Base-by-base conservation (phyloP, 1,140 invertebrate genomes). In the Drosophila sulfurigaster region DNA sequence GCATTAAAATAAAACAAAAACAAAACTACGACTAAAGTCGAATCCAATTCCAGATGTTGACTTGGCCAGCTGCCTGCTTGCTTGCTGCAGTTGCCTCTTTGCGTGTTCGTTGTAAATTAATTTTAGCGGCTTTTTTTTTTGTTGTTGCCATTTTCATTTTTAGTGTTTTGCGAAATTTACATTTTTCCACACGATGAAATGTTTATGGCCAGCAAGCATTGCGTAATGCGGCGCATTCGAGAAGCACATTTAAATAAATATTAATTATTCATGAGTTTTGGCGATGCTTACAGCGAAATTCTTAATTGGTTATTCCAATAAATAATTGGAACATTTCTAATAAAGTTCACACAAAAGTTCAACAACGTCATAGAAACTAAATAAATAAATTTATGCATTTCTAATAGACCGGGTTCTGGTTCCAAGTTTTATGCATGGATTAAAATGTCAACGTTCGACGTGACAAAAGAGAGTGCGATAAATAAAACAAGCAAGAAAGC, bases 161-260 rank as follows among this genome's bases (percentile, higher is more conserved):
- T 49, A 6, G 38, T 76, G 66, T 66, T 67, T 82, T 69, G 45
- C 73, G 58, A 54, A 57, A 76, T 83, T 83, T 72, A 72, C 77
- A 77, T 82, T 62, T 80, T 83, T 64, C 66, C 70, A 82, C 65
- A 66, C 75, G 64, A 74, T 49, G 48, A 51, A 63, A 60, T 52
- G 76, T 77, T 73, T 73, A 68, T 65, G 57, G 69, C 48, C 57
- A 25, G 15, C 11, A 16, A 57, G 54, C 64, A 69, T 83, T 83
- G 77, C 81, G 69, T 81, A 83, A 85, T 45, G 46, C n/a, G 10
- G 46, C n/a, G n/a, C n/a, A 16, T 46, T 48, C 11, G 49, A 56
- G 25, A 54, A 52, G 45, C 15, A 25, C 4, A 41, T 46, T 54
- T 43, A 43, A 59, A 43, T 54, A 30, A 57, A 20, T 2, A 52